A percentile compares a stretch with the other conserved stretches of the same genome.
These are phyloP conservation scores for Carcina quercana DNA, from an alignment of 2,888 invertebrate genomes.

Conservation along the genomic window DNA sequence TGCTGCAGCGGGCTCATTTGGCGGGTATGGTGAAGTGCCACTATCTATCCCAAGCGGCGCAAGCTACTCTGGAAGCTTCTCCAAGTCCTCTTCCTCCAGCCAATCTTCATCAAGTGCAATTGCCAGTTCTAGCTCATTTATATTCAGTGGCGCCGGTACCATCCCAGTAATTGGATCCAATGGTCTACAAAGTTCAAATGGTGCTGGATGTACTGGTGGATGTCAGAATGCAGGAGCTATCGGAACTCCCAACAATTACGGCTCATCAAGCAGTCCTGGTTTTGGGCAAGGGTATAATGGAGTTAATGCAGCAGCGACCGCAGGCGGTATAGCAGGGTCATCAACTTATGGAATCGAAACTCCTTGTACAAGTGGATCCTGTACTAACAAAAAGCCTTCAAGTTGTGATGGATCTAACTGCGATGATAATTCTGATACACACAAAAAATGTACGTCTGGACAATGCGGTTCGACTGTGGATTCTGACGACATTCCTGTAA, in stretches of 20 bases:
- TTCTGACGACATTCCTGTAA: slow-evolving; percentile 22
- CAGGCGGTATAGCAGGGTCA: slow-evolving; percentile 15
- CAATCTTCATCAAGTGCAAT: slow-evolving; percentile 58
- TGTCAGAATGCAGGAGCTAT: slow-evolving; percentile 15
- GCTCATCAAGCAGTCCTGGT: slow-evolving; percentile 4
- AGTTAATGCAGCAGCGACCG: slow-evolving; percentile 21
- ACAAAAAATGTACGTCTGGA: slow-evolving; percentile 27
- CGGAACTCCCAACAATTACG: slow-evolving; percentile 6
- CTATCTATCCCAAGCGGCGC: slow-evolving; percentile 32
- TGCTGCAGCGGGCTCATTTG: slow-evolving; percentile 40
- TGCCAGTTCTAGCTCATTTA: slow-evolving; percentile 54
- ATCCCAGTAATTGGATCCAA: slow-evolving; percentile 10
- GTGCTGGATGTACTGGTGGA: slow-evolving; percentile 18
- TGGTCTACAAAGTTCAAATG: slow-evolving; percentile 3
- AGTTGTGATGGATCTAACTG: slow-evolving; percentile 36
- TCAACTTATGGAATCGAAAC: slow-evolving; percentile 13
- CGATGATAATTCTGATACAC: slow-evolving; percentile 14
- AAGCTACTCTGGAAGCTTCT: slow-evolving; percentile 60
- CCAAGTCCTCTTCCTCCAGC: slow-evolving; percentile 57
- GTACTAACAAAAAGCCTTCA: slow-evolving; percentile 17
- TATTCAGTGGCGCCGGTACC: slow-evolving; percentile 36
- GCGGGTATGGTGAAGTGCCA: slow-evolving; percentile 32
- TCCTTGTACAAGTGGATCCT: slow-evolving; percentile 22
- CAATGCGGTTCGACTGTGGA: slow-evolving; percentile 5
- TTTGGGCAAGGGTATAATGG: slow-evolving; percentile 14